A percentile compares a stretch with the other conserved stretches of the same genome.
phyloP scores from a whole-genome alignment of 2,797 vertebrate genomes.

The Scleropages formosus region DNA sequence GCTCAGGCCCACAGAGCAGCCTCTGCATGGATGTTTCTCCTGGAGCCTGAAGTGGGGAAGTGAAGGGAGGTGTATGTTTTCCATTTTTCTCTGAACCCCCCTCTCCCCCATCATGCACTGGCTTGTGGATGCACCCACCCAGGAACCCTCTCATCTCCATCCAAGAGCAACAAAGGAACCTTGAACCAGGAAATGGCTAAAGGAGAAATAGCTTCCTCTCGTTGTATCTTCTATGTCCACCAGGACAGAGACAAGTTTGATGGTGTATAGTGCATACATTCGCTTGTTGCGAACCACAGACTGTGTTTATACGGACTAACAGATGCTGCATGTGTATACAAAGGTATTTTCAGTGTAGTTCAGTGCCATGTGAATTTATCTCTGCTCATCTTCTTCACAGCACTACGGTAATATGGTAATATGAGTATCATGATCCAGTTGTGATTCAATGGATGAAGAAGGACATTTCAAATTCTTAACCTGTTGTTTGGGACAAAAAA shows the following conservation, averaged over 20 bases:
- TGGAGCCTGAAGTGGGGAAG: neutral
- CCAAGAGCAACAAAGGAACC: slow-evolving; percentile 52
- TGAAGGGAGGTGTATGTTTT: too few species aligned
- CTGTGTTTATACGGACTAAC: slow-evolving; percentile 26
- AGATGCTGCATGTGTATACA: neutral
- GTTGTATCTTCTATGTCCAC: slow-evolving; percentile 34
- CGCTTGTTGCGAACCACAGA: slow-evolving; percentile 29
- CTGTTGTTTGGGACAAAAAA: neutral
- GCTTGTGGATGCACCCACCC: neutral
- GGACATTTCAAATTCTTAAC: neutral
- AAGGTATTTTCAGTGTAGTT: neutral
- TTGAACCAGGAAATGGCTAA: slow-evolving; percentile 29
- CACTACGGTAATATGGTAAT: too few species aligned
- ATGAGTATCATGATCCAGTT: too few species aligned
- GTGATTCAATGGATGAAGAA: too few species aligned
- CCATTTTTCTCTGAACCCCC: neutral
- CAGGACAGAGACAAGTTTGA: slow-evolving; percentile 40
- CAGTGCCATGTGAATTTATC: too few species aligned
- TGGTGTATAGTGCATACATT: slow-evolving; percentile 51
- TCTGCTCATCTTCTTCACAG: too few species aligned
- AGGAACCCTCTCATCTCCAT: slow-evolving; percentile 34
- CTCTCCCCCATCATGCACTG: neutral
- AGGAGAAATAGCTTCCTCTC: slow-evolving; percentile 48
- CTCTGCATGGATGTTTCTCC: slow-evolving; percentile 1
- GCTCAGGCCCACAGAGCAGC: neutral